phyloP scores from a whole-genome alignment of 2,113 vertebrate species.

The Caranx ignobilis region DNA sequence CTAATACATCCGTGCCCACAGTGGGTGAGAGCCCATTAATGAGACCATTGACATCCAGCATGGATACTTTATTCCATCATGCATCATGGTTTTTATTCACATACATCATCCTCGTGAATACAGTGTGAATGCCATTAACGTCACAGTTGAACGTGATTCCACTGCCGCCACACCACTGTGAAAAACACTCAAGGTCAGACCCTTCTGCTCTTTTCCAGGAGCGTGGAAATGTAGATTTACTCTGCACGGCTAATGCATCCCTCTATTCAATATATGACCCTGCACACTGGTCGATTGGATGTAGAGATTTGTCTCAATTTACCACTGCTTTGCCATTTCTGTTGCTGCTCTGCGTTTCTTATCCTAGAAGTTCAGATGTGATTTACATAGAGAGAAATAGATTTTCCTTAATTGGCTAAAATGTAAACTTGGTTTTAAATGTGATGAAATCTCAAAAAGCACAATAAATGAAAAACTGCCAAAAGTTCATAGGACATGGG shows the following conservation, averaged over 20 bases:
- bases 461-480: not conserved
- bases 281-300: conserved; percentile 17
- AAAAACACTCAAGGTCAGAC: conserved; percentile 62
- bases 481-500: not conserved
- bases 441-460: not conserved
- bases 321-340: conserved; percentile 34
- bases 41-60: conserved; percentile 27
- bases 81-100: conserved; percentile 5
- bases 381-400: not conserved
- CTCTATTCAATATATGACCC: conserved; percentile 16
- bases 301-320: conserved; percentile 44
- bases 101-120: conserved; percentile 36
- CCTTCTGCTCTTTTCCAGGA: conserved; percentile 34
- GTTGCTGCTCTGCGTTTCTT: conserved; percentile 7
- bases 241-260: conserved; percentile 47
- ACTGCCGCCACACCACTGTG: conserved; percentile 9
- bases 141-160: conserved; percentile 22
- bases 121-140: conserved; percentile 28
- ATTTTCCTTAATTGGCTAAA: conserved; percentile 17
- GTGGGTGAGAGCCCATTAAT: conserved; percentile 25
- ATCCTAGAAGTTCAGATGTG: conserved; percentile 22
- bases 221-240: conserved; percentile 49
- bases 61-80: conserved; percentile 16
- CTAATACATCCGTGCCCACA: not conserved
- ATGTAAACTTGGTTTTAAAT: not conserved